Evolutionary conservation across 2,888 invertebrate species (phyloP).

Genomic region (Altica lythri): DNA sequence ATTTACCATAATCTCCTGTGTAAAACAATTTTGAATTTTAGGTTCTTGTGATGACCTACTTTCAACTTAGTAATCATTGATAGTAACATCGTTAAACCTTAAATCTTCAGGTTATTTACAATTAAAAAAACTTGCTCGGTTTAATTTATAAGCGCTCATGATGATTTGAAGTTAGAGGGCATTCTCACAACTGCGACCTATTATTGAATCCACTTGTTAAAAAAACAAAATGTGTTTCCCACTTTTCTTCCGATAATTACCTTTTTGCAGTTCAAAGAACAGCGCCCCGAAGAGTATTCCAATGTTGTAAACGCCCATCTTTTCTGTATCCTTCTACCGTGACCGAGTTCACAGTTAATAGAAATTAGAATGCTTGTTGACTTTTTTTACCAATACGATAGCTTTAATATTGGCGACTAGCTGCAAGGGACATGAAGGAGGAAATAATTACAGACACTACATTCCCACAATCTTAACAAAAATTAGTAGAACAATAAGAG

Average conservation of each 20-base stretch:
- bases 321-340: conserved; percentile 17
- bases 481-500: conserved; percentile 17
- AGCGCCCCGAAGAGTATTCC: conserved; percentile 18
- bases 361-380: conserved; percentile 21
- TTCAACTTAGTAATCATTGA: too few relatives aligned
- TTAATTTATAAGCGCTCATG: too few relatives aligned
- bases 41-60: too few relatives aligned
- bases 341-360: conserved; percentile 24
- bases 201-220: conserved; percentile 12
- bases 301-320: conserved; percentile 18
- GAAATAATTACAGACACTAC: conserved; percentile 19
- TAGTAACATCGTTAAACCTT: too few relatives aligned
- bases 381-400: conserved; percentile 13
- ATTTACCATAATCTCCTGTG: too few relatives aligned
- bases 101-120: too few relatives aligned
- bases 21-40: too few relatives aligned
- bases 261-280: conserved; percentile 19
- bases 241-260: conserved; percentile 16
- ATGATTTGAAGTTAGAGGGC: too few relatives aligned
- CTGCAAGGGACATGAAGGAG: conserved; percentile 21
- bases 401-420: conserved; percentile 19
- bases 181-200: background rate
- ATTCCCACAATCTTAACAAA: conserved; percentile 19
- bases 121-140: too few relatives aligned
- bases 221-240: conserved; percentile 5